Percentiles rank a stretch among this genome's conserved stretches.
Conservation (phyloP, 2,113 vertebrate species). For the Otus sunia region DNA sequence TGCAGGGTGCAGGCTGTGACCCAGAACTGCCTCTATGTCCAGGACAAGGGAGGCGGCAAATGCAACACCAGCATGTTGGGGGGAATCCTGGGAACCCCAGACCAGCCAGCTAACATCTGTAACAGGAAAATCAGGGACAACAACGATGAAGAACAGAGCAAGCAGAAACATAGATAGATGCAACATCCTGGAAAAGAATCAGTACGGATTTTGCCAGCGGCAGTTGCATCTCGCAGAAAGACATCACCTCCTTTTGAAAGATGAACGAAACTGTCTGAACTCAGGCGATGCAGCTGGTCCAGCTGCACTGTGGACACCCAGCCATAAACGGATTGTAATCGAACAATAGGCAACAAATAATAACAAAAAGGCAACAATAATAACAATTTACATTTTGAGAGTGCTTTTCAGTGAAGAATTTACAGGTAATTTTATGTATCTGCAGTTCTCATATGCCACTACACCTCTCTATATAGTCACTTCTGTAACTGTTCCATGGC, state of each 20-base stretch:
- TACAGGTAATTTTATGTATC: background rate
- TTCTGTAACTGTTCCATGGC: background rate
- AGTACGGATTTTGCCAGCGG: background rate
- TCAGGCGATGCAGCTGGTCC: background rate
- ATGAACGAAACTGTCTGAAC: background rate
- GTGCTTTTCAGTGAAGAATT: background rate
- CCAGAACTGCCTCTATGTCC: background rate
- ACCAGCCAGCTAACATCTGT: background rate
- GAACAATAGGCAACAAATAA: background rate
- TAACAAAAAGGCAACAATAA: background rate
- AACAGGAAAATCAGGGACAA: background rate
- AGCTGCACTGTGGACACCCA: background rate
- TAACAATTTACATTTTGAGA: background rate
- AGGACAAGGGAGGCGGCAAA: background rate
- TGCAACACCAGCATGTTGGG: background rate
- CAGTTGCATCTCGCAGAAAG: background rate
- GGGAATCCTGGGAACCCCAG: background rate
- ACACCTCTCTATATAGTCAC: background rate
- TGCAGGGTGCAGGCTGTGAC: background rate
- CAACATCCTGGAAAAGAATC: background rate
- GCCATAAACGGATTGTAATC: background rate
- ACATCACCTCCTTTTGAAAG: background rate
- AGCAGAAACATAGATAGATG: background rate
- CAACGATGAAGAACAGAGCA: background rate
- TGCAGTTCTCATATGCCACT: background rate